These are phyloP conservation scores for Mustela nigripes DNA, from an alignment of 2,113 vertebrate genomes.

Conservation along the genomic window DNA sequence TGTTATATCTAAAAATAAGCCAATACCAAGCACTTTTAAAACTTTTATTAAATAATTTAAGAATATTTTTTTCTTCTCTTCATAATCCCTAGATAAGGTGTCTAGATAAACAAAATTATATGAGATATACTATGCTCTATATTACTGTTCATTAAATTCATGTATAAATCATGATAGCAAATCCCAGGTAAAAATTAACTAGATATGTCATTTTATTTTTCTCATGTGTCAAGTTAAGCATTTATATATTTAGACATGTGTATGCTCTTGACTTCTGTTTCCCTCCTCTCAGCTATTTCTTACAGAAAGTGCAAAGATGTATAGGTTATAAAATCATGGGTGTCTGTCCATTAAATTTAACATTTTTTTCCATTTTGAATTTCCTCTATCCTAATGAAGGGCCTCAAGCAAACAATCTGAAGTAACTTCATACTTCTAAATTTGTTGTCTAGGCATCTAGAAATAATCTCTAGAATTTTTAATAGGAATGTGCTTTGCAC, in stretches of 20 bases:
- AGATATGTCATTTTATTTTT: conserved; percentile 38
- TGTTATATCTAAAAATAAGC: conserved; percentile 57
- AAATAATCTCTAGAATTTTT: not conserved
- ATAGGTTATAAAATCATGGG: not conserved
- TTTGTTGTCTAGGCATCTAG: not conserved
- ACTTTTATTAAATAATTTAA: conserved; percentile 45
- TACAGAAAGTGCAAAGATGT: not conserved
- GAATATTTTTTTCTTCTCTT: not conserved
- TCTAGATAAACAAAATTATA: not conserved
- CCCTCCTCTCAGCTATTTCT: not conserved
- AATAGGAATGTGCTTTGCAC: not conserved
- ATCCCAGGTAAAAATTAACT: conserved; percentile 48
- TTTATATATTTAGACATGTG: not conserved
- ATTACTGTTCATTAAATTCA: conserved; percentile 24
- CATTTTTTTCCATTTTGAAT: not conserved
- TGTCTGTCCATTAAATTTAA: not conserved
- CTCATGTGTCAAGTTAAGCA: not conserved
- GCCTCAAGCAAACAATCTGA: not conserved
- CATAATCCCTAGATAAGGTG: not conserved
- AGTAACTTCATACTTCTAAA: not conserved
- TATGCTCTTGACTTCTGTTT: not conserved
- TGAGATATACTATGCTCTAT: not conserved
- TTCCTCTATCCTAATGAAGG: not conserved
- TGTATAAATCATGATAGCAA: not conserved
- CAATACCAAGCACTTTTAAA: conserved; percentile 14